These are phyloP conservation scores for Penaeus japonicus DNA, from an alignment of 1,140 invertebrate species.

Conservation along the genomic window DNA sequence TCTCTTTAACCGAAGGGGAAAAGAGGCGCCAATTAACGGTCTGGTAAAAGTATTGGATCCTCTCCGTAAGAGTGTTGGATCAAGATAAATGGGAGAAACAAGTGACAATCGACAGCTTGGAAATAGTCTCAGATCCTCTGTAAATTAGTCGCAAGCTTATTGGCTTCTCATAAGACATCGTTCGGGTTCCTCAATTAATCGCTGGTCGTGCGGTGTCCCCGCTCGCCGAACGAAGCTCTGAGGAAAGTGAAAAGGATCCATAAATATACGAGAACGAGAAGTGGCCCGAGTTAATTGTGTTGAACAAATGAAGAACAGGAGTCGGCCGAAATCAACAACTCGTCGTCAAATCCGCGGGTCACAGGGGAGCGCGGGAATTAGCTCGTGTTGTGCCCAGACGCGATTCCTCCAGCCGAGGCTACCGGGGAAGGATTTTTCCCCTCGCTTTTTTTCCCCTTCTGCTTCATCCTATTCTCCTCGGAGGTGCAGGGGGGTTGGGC, in stretches of 20 bases:
- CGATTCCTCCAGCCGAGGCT: no score
- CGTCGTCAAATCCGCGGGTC: constrained; percentile 19
- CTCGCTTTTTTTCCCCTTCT: no score
- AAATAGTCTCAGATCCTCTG: constrained; percentile 57
- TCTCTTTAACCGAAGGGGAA: constrained; percentile 39
- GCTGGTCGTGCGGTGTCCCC: not conserved
- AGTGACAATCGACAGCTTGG: constrained; percentile 58
- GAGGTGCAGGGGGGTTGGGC: no score
- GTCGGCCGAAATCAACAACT: constrained; percentile 34
- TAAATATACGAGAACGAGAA: constrained; percentile 44
- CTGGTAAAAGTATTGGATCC: constrained; percentile 57
- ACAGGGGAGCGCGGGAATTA: not conserved
- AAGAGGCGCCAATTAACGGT: constrained; percentile 56
- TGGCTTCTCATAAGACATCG: constrained; percentile 54
- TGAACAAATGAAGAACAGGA: constrained; percentile 56
- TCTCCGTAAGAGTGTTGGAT: constrained; percentile 57
- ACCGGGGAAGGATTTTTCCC: no score
- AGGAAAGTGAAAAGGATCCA: constrained; percentile 23
- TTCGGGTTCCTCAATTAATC: constrained; percentile 41
- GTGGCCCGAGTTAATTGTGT: constrained; percentile 47
- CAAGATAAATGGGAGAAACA: constrained; percentile 57
- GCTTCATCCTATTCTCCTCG: no score
- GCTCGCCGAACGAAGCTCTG: constrained; percentile 17
- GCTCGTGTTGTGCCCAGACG: not conserved
- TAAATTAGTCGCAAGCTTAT: constrained; percentile 58